A percentile compares a stretch with the other conserved stretches of the same genome.
Evolutionary conservation across 2,797 vertebrate species (phyloP).

Genomic region (Schizopygopsis pylzovi): DNA sequence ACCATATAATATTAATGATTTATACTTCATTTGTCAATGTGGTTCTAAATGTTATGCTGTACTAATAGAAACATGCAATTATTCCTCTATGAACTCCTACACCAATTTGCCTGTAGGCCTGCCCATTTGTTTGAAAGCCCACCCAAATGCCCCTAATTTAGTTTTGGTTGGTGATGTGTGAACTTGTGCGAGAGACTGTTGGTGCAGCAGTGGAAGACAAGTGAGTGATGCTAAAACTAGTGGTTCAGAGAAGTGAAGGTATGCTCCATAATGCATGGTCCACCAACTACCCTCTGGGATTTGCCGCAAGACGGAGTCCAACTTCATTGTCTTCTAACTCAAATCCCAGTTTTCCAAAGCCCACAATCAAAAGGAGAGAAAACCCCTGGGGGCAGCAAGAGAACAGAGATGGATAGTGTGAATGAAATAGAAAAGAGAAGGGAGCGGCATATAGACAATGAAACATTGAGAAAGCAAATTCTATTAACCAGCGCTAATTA

Average conservation of each 20-base stretch:
- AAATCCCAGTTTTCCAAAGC: slow-evolving; percentile 55
- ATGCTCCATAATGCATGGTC: slow-evolving; percentile 42
- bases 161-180: slow-evolving; percentile 5
- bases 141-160: slow-evolving; percentile 2
- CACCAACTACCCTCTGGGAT: slow-evolving; percentile 47
- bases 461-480: slow-evolving; percentile 41
- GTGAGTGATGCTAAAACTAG: slow-evolving; percentile 30
- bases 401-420: slow-evolving; percentile 35
- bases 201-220: neutral
- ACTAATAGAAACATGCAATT: slow-evolving; percentile 1
- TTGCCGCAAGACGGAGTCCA: slow-evolving; percentile 31
- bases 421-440: slow-evolving; percentile 44
- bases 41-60: neutral
- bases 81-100: neutral
- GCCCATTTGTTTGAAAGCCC: neutral
- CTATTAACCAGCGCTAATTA: slow-evolving; percentile 52
- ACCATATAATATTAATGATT: neutral
- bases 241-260: slow-evolving; percentile 44
- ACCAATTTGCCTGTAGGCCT: neutral
- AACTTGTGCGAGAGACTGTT: slow-evolving; percentile 1
- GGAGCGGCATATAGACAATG: slow-evolving; percentile 30
- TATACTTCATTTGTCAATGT: neutral
- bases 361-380: slow-evolving; percentile 45
- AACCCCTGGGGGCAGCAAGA: slow-evolving; percentile 26
- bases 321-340: slow-evolving; percentile 35